Conservation (phyloP, 2,888 invertebrate genomes). For the Xestoiulus laeticollis region DNA sequence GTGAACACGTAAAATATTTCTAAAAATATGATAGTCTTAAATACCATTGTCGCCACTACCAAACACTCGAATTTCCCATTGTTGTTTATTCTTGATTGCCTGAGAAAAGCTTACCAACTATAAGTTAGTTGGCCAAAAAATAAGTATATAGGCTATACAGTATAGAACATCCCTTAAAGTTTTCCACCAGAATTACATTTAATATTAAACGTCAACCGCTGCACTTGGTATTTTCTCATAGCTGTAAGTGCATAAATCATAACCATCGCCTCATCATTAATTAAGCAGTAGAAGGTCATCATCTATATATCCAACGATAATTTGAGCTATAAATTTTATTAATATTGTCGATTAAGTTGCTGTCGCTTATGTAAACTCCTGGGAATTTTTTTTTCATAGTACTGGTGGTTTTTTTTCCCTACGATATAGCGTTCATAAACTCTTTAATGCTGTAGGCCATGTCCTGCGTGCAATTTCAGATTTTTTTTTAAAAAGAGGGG, state of each 20-base stretch:
- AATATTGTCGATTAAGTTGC: background rate
- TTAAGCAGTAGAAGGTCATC: conserved; percentile 6
- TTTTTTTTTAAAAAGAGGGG: conserved; percentile 1
- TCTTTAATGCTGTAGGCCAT: conserved; percentile 29
- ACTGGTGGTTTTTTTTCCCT: background rate
- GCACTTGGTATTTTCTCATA: background rate
- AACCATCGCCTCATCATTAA: background rate
- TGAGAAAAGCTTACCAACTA: background rate
- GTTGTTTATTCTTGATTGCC: background rate
- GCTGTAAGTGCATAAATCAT: conserved; percentile 1
- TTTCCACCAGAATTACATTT: background rate
- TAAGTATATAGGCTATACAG: background rate
- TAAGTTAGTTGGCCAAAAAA: background rate
- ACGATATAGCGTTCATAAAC: background rate
- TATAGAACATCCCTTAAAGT: background rate
- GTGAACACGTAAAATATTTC: background rate
- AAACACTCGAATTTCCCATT: background rate
- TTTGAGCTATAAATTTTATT: background rate
- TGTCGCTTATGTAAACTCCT: background rate
- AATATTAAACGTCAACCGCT: background rate
- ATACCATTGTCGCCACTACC: background rate
- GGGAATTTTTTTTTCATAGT: background rate
- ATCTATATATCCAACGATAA: conserved; percentile 9
- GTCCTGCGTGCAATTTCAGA: conserved; percentile 3
- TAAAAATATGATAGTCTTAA: background rate